A percentile compares a stretch with the other conserved stretches of the same genome.
phyloP scores from a whole-genome alignment of 2,797 vertebrate species.

The Sphaeramia orbicularis region DNA sequence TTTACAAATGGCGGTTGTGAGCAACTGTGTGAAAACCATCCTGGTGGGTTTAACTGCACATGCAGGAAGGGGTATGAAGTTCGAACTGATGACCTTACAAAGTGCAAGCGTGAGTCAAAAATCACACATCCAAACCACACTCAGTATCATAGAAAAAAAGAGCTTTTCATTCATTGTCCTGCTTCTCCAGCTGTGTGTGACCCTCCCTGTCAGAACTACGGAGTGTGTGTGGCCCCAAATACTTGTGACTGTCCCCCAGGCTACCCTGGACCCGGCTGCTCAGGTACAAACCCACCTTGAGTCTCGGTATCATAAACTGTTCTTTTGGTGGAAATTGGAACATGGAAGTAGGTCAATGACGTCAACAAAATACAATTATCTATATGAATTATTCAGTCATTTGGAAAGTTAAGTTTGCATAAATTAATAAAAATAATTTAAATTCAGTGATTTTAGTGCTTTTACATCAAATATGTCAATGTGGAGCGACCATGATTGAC shows the following conservation, averaged over 20 bases:
- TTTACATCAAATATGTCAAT: not conserved
- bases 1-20: slow-evolving; percentile 88
- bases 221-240: slow-evolving; percentile 86
- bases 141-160: not conserved
- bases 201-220: slow-evolving; percentile 85
- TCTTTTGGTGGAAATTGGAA: too few species aligned
- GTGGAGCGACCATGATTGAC: not conserved
- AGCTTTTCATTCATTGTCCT: not conserved
- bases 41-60: slow-evolving; percentile 83
- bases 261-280: slow-evolving; percentile 87
- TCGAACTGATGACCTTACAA: slow-evolving; percentile 80
- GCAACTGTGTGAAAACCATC: slow-evolving; percentile 85
- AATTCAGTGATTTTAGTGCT: too few species aligned
- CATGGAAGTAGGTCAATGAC: too few species aligned
- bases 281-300: slow-evolving; percentile 70
- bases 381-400: not conserved
- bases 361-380: not conserved
- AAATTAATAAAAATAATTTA: not conserved
- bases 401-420: not conserved
- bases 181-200: slow-evolving; percentile 82
- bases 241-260: slow-evolving; percentile 87
- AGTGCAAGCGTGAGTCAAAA: slow-evolving; percentile 85
- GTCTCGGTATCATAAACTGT: too few species aligned
- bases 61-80: slow-evolving; percentile 81
- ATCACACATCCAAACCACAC: not conserved